Conservation (phyloP, 2,797 vertebrate species). For the Scleropages formosus region DNA sequence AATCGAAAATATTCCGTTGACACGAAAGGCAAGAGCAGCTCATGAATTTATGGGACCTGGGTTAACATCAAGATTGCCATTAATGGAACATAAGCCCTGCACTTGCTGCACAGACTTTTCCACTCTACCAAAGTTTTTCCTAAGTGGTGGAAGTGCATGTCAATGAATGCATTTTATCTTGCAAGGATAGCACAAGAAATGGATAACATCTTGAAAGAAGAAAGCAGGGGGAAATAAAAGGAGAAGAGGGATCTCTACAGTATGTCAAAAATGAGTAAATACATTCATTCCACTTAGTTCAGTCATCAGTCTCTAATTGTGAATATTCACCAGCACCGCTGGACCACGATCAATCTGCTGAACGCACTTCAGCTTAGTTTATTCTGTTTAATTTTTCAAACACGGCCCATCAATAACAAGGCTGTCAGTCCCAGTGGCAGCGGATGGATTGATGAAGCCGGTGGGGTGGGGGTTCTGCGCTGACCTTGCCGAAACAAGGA, state of each 20-base stretch:
- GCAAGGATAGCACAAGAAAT: background rate
- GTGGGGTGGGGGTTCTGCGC: constrained; percentile 20
- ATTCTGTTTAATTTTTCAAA: constrained; percentile 25
- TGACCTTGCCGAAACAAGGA: background rate
- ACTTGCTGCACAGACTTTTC: background rate
- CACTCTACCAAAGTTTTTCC: background rate
- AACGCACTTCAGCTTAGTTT: constrained; percentile 34
- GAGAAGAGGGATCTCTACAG: background rate
- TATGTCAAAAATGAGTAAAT: constrained; percentile 7
- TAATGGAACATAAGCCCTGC: background rate
- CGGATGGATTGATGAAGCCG: constrained; percentile 26
- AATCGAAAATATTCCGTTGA: background rate
- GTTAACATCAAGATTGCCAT: background rate
- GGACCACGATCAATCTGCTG: constrained; percentile 30
- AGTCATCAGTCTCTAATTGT: background rate
- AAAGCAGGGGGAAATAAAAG: background rate
- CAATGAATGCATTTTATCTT: too few relatives aligned
- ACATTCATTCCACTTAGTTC: background rate
- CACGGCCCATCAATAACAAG: constrained; percentile 32
- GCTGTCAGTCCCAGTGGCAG: background rate
- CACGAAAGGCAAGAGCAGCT: background rate
- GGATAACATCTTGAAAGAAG: background rate
- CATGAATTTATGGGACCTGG: background rate
- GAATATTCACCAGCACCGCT: constrained; percentile 1
- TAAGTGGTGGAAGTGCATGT: background rate